Conservation (phyloP, 2,113 vertebrate species). For the Dromaius novaehollandiae region DNA sequence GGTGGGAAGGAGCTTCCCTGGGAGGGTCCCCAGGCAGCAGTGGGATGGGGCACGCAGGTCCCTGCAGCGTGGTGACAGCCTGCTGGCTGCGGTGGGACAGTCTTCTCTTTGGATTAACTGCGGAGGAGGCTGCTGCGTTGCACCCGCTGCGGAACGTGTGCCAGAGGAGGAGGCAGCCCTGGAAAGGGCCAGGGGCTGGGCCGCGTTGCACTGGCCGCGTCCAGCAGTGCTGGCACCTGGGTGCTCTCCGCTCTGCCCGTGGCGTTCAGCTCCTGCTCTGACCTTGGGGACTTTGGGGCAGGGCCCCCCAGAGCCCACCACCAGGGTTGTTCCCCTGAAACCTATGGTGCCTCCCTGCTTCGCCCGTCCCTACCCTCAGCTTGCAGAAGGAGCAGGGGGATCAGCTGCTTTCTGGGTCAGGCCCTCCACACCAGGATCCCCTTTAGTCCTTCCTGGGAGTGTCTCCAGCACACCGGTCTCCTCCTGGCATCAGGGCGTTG, state of each 20-base stretch:
- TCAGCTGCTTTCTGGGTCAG: background rate
- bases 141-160: background rate
- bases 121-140: background rate
- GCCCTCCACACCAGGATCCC: background rate
- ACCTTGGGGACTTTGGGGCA: background rate
- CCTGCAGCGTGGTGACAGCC: too few species aligned
- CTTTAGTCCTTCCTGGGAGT: background rate
- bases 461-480: background rate
- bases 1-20: background rate
- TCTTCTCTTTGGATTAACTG: background rate
- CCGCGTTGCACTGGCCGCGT: background rate
- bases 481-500: background rate
- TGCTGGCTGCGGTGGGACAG: fast-evolving
- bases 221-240: background rate
- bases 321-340: background rate
- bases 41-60: too few species aligned
- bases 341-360: fast-evolving
- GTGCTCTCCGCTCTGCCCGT: background rate
- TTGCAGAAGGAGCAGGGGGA: background rate
- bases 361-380: background rate
- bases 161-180: fast-evolving
- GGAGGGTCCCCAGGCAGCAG: too few species aligned
- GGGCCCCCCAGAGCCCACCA: background rate
- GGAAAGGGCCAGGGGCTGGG: fast-evolving
- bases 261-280: background rate